phyloP scores from a whole-genome alignment of 23 tunicate genomes.

The Trididemnum miniatum region DNA sequence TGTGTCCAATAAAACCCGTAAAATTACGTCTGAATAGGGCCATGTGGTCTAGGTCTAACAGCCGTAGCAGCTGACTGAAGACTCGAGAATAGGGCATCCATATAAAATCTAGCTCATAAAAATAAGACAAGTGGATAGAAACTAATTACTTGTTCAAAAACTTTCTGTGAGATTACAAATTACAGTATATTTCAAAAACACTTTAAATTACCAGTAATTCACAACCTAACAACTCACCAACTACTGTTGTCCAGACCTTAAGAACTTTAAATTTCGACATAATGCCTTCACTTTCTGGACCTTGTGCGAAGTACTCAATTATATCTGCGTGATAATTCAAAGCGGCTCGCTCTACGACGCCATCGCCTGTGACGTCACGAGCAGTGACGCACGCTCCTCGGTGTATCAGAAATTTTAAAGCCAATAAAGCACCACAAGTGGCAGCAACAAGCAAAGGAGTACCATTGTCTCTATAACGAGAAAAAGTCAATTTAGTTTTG shows the following conservation, averaged over 20 bases:
- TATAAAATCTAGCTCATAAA: no score
- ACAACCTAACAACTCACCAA: conserved; percentile 70
- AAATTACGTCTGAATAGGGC: no score
- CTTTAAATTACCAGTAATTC: no score
- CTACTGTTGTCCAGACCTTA: conserved; percentile 63
- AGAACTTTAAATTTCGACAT: background rate
- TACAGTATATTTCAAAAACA: no score
- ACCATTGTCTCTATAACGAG: conserved; percentile 53
- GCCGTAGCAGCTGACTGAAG: no score
- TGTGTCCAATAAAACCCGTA: no score
- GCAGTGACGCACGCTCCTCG: conserved; percentile 60
- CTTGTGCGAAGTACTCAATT: conserved; percentile 40
- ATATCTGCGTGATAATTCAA: conserved; percentile 69
- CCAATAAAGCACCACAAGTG: conserved; percentile 57
- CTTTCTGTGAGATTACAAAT: no score
- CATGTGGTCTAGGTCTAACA: no score
- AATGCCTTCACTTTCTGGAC: background rate
- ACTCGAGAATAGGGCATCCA: no score
- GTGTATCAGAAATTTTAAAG: conserved; percentile 58
- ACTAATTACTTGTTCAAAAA: no score
- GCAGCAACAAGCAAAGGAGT: conserved; percentile 89
- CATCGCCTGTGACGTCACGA: conserved; percentile 50
- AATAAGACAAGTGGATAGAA: no score
- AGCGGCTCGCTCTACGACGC: conserved; percentile 51
- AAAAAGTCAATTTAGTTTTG: no score